Evolutionary conservation across 1,140 invertebrate genomes (phyloP), one percentile per base, ranked within the genome.

Genomic region (Hydropsyche tenuis): DNA sequence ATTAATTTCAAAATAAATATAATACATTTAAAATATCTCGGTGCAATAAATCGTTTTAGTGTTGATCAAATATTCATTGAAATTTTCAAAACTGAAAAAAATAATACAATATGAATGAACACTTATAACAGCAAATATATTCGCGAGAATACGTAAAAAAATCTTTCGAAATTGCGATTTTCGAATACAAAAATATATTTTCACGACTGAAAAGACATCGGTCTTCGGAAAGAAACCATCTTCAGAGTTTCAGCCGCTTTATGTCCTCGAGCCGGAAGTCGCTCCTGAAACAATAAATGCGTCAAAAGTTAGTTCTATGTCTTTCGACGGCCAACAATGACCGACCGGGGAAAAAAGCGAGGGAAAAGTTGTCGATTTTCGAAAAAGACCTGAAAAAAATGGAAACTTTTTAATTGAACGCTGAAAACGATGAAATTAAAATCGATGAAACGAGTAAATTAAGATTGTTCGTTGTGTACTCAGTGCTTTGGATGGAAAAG

Each of bases 251-350:
- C 66, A 75, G 43, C 14, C 74, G 62, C 30, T 75, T 75, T 30
- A 75, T 75, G 25, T 69, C 74, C 20, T 75, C 74, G 62, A 75
- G 23, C 4, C 74, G 74, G 37, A 75, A 75, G 51, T 75, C 74
- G 43, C 74, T 75, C 70, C 74, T 75, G 70, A 72, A 75, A 75
- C 37, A 27, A 42, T 5, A 65, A 37, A 65, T 12, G 20, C 53
- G 30, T 53, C n/a, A 53, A 20, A 53, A 53, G 20, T 20, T 22
- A 53, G 51, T 9, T 20, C 18, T 20, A n/a, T n/a, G 51, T 20
- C 22, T 53, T 12, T 46, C 12, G 22, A 11, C 18, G 20, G 16
- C 2, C 9, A 53, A 53, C 18, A 53, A 20, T 53, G 69, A 66
- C 42, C 69, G 11, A 69, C 60, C 66, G 53, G 27, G 51, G 42